Conservation (phyloP, 1,140 invertebrate species). For the Sminthurides bifidus region DNA sequence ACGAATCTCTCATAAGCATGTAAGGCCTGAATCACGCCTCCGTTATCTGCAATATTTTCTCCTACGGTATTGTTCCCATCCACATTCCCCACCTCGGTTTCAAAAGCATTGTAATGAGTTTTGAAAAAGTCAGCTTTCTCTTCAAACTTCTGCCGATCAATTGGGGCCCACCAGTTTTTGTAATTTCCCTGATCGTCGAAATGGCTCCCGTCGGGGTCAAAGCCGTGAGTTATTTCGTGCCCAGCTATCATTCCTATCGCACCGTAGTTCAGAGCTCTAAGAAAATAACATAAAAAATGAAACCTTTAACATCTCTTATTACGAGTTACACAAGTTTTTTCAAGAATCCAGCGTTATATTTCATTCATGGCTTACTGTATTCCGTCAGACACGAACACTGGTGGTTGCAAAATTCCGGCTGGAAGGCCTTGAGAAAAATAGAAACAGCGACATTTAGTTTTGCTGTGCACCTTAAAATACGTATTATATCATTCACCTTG, state of each 20-base stretch:
- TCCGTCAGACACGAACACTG: slow-evolving; percentile 34
- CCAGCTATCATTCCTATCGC: slow-evolving; percentile 12
- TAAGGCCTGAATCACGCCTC: slow-evolving; percentile 67
- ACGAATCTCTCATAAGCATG: slow-evolving; percentile 56
- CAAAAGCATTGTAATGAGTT: slow-evolving; percentile 44
- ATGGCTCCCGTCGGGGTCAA: slow-evolving; percentile 40
- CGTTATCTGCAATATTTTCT: slow-evolving; percentile 57
- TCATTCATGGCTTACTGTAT: neutral
- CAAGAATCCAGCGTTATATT: neutral
- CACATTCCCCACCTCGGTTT: slow-evolving; percentile 25
- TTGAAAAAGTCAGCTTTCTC: slow-evolving; percentile 44
- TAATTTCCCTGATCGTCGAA: slow-evolving; percentile 47
- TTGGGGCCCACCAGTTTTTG: slow-evolving; percentile 39
- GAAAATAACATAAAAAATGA: neutral
- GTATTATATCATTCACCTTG: too few relatives aligned
- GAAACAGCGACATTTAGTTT: too few relatives aligned
- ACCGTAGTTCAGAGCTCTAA: slow-evolving; percentile 14
- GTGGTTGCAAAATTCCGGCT: slow-evolving; percentile 29
- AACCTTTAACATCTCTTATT: neutral
- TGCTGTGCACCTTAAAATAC: too few relatives aligned
- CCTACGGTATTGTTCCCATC: slow-evolving; percentile 43
- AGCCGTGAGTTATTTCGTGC: too few relatives aligned
- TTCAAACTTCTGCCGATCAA: slow-evolving; percentile 36
- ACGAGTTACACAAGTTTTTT: neutral
- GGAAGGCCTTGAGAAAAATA: slow-evolving; percentile 22